Base-by-base conservation (phyloP, 1,140 invertebrate genomes). In the Drosophila kohkoa region DNA sequence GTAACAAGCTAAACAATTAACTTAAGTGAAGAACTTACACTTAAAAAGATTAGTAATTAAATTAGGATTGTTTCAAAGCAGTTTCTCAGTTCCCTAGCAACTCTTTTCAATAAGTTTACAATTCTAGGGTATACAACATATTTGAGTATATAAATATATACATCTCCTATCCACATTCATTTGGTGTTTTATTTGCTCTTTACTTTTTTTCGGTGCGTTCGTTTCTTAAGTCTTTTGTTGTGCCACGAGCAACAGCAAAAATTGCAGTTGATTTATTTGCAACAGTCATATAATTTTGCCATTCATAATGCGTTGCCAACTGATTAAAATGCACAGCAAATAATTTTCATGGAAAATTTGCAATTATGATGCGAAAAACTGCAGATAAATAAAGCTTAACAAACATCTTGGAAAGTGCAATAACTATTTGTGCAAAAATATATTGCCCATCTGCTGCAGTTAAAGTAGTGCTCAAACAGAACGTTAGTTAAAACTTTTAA, bases 221-320 rank as follows among this genome's bases (percentile, higher is more conserved):
- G 85, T 79, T 81, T 35, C 81, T 70, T 81, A 71, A 81, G 85
- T 89, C 85, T 89, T 88, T 88, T 89, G 81, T 83, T 75, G 63
- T 20, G 72, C 63, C 63, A 54, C 38, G 38, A 54, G 13, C 32
- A 28, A 63, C 13, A 13, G 15, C 20, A 20, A 38, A 11, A 30
- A 43, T 35, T 72, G 65, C 45, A 43, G 28, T 13, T 89, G 75
- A 89, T 88, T 88, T 89, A 89, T 88, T 68, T 49, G 52, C 70
- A 25, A 20, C 63, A 79, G 54, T 66, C 80, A 87, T 82, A 82
- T 74, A 82, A 82, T 79, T 54, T 68, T 73, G 62, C 57, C 46
- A 71, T 88, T 69, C 65, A 81, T 68, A 62, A 86, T 67, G 46
- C 64, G 41, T 28, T 38, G 20, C 16, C 57, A 69, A 38, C 57